Base-by-base conservation (phyloP, 2,888 invertebrate species). In the Apamea crenata region DNA sequence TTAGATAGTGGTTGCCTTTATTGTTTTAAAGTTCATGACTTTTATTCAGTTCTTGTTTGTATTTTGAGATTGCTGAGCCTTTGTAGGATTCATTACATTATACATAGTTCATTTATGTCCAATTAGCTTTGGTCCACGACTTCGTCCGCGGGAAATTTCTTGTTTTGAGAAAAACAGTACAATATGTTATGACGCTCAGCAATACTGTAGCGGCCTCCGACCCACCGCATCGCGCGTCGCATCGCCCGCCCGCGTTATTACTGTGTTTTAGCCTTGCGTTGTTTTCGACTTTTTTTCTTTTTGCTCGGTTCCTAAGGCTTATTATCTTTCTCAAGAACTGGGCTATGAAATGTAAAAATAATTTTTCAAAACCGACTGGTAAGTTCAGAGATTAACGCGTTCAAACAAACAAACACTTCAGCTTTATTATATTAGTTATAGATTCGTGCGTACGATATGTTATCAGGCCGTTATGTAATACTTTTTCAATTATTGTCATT, bases 1-100 rank as follows among this genome's bases (percentile, higher is more conserved):
- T 87, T 74, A 74, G 81, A 80, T 80, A 85, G 87, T 68, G 65
- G 63, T 69, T 32, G 73, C 40, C 40, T 67, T 61, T 68, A 72
- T 78, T 80, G 69, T 67, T 76, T 47, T 70, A 44, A 59, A 61
- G 56, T 70, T 70, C 32, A 29, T 67, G 66, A 68, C 53, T 82
- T 81, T 85, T 53, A 67, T 40, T 56, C 1, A 36, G 56, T 78
- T 67, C 25, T 44, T 63, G 70, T 67, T 59, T 63, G 12, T 36
- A 18, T 47, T 16, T 59, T 59, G 69, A 44, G 29, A 29, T 78
- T n/a, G 65, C 1, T 6, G 36, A 25, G 14, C 53, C 29, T 75
- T 29, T 75, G 25, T n/a, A 18, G 47, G 18, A 73, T 16, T 44
- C 7, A 14, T 14, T 18, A 21, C 18, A 32, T 63, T 63, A 63